Base-by-base conservation (phyloP, 2,888 invertebrate species). In the Chrysolina oricalcia region DNA sequence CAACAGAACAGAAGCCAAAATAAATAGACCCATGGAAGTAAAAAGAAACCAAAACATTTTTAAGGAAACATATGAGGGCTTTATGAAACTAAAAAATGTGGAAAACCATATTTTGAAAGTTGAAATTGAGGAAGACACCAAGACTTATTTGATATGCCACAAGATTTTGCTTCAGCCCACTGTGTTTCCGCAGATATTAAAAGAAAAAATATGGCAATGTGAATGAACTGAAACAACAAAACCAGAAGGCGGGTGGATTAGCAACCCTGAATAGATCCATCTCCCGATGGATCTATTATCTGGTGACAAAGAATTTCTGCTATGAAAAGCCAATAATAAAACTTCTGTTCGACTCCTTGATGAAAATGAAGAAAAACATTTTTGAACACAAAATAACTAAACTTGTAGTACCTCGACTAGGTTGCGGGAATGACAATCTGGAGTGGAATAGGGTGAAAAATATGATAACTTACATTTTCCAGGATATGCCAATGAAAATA, bases 381-480 rank as follows among this genome's bases (percentile, higher is more conserved):
- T 3, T 23, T 23, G 21, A 46, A 65, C 21, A 46, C 23, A 46
- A 13, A 19, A 65, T 65, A 43, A 43, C 15, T 8, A 46, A 65
- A 65, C 23, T 65, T 21, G 46, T 21, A 41, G 23, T 65, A 23
- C 46, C 46, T 19, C 65, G 23, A 2, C 21, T 65, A 11, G 65
- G 65, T 46, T 65, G 65, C 21, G 66, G 66, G 4, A 23, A 17
- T 17, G 66, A 66, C 21, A 21, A 43, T 1, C 27, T 63, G 17
- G 40, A 63, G 4, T 63, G 48, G 66, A 23, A 9, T 0, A 48
- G n/a, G 11, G 48, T 48, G 1, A 48, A 48, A n/a, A 48, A 66
- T 11, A 66, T 50, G 66, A n/a, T 48, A 23, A 19, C 9, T 50
- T 50, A 66, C 35, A 66, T 48, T 23, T 66, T 48, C 17, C 21